phyloP scores from a whole-genome alignment of 2,888 invertebrate species.

The Mesorhabditis belari region DNA sequence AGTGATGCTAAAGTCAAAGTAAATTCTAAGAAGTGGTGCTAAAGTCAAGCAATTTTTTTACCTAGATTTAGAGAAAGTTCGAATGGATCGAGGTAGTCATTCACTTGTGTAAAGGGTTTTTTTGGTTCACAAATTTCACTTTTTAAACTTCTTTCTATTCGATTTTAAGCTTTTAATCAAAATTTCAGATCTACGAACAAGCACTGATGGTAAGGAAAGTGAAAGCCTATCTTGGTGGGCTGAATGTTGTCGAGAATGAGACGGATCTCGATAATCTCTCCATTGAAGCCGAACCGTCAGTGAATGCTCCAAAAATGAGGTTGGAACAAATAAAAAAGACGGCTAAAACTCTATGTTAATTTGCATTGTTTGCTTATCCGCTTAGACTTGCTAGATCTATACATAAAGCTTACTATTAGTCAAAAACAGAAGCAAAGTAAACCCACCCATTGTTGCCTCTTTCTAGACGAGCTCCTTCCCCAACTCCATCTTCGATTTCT shows the following conservation, averaged over 20 bases:
- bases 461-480: slow-evolving; percentile 65
- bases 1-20: no score
- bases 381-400: no score
- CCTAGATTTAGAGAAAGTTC: no score
- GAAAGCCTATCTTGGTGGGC: slow-evolving; percentile 84
- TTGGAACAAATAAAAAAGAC: not conserved
- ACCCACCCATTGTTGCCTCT: not conserved
- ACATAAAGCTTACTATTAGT: no score
- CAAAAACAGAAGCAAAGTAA: no score
- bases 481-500: slow-evolving; percentile 72
- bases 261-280: slow-evolving; percentile 80
- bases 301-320: slow-evolving; percentile 8
- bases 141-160: not conserved
- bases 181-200: slow-evolving; percentile 52
- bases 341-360: not conserved
- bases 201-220: slow-evolving; percentile 96
- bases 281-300: slow-evolving; percentile 72
- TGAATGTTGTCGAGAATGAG: slow-evolving; percentile 85
- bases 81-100: no score
- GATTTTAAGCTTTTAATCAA: slow-evolving; percentile 2
- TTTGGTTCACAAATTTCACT: not conserved
- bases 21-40: no score
- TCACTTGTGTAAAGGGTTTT: not conserved
- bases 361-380: not conserved
- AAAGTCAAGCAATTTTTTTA: no score